Percentiles rank a stretch among this genome's conserved stretches.
Conservation (phyloP, 2,888 invertebrate genomes). For the Aphidoletes aphidimyza region DNA sequence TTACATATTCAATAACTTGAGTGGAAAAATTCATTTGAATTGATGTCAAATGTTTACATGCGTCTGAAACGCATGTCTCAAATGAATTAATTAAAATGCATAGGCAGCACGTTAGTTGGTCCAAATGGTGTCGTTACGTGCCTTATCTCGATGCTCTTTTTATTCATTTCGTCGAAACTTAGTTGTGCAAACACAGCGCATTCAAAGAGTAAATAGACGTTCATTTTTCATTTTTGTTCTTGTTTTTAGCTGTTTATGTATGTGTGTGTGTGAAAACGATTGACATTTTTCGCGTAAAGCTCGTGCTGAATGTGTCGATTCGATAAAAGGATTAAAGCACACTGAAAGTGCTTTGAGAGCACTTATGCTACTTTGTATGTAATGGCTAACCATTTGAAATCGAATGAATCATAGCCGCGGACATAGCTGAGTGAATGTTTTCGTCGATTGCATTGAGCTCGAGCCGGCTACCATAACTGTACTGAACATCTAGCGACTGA, state of each 20-base stretch:
- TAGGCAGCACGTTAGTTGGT: not conserved
- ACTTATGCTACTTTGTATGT: constrained; percentile 1
- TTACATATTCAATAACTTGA: not conserved
- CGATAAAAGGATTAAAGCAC: constrained; percentile 9
- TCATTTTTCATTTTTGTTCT: too few species aligned
- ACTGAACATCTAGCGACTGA: not conserved
- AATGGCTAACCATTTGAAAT: not conserved
- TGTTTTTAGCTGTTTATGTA: too few species aligned
- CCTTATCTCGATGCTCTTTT: not conserved
- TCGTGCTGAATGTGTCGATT: constrained; percentile 18
- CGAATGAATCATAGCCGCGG: too few species aligned
- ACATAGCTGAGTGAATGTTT: not conserved
- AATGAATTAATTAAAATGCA: constrained; percentile 45
- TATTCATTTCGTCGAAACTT: not conserved
- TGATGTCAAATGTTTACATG: not conserved
- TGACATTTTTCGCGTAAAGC: too few species aligned
- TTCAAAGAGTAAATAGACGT: not conserved
- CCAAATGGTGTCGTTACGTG: not conserved
- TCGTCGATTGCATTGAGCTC: too few species aligned
- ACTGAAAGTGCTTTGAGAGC: constrained; percentile 9
- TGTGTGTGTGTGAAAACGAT: too few species aligned
- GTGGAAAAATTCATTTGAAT: not conserved
- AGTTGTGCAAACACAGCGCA: not conserved
- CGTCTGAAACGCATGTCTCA: not conserved
- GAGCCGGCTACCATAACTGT: too few species aligned